Evolutionary conservation across 2,888 invertebrate genomes (phyloP), one percentile per base, ranked within the genome.

Genomic region (Resseliella maxima): DNA sequence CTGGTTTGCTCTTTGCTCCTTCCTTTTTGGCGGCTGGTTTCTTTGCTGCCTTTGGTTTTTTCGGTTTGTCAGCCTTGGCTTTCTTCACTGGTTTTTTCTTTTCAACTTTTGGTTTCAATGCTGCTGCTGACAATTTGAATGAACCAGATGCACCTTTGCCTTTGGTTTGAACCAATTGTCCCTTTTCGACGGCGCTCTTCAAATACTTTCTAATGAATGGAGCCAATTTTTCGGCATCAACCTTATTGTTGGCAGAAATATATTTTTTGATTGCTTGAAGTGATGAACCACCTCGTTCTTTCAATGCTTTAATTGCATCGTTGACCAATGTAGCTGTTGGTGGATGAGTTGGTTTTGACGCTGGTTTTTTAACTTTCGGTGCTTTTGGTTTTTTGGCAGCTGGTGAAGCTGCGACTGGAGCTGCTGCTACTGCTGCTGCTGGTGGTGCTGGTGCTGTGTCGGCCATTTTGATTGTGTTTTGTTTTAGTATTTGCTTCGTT

Each of bases 251-350:
- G 38, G 92, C 90, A 18, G 92, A 90, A 86, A 95, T 92, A 89
- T 93, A 94, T 89, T 94, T 94, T 89, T 94, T 94, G 89, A 94
- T 94, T 0, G 93, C 93, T 89, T 88, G 91, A 87, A 89, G 88
- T 0, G 93, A 93, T 0, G 93, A 92, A 38, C 94, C n/a, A n/a
- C n/a, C n/a, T n/a, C n/a, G n/a, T n/a, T n/a, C n/a, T n/a, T n/a
- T n/a, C n/a, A n/a, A n/a, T n/a, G n/a, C n/a, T n/a, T n/a, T n/a
- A n/a, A n/a, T n/a, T n/a, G n/a, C n/a, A n/a, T n/a, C n/a, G n/a
- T n/a, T n/a, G n/a, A n/a, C n/a, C n/a, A n/a, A n/a, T n/a, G n/a
- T n/a, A n/a, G n/a, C n/a, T n/a, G n/a, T n/a, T n/a, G n/a, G n/a
- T n/a, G n/a, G n/a, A n/a, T n/a, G n/a, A n/a, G n/a, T n/a, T n/a